Conservation (phyloP, 2,113 vertebrate species). For the Mola mola region DNA sequence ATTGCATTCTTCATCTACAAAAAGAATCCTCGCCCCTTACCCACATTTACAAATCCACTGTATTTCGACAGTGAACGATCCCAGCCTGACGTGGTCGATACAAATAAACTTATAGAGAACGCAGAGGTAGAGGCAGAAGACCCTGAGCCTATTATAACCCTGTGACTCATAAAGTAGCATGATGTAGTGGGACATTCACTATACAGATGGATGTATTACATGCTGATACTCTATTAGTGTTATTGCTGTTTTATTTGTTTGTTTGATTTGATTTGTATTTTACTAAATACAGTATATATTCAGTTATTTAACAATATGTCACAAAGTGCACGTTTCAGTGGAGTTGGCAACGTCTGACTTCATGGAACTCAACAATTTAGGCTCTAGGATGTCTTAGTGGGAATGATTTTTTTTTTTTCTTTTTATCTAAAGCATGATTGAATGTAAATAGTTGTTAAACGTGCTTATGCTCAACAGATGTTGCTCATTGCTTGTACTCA, state of each 20-base stretch:
- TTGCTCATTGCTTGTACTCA: constrained; percentile 50
- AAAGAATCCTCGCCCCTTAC: constrained; percentile 50
- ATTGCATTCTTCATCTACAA: constrained; percentile 65
- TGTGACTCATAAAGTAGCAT: constrained; percentile 48
- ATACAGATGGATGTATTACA: constrained; percentile 33
- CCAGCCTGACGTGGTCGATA: constrained; percentile 72
- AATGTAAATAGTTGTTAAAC: constrained; percentile 51
- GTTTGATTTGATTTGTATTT: too few species aligned
- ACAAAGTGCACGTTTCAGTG: constrained; percentile 45
- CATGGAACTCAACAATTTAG: constrained; percentile 59
- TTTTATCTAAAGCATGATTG: constrained; percentile 32
- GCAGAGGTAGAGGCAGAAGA: constrained; percentile 64
- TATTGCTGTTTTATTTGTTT: constrained; percentile 12
- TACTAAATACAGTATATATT: constrained; percentile 36
- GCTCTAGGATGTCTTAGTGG: constrained; percentile 61
- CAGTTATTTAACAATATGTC: constrained; percentile 69
- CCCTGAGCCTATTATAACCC: constrained; percentile 65
- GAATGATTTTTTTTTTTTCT: constrained; percentile 39
- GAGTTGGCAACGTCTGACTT: constrained; percentile 39
- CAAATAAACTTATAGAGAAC: constrained; percentile 75
- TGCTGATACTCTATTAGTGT: constrained; percentile 22
- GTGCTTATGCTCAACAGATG: constrained; percentile 30
- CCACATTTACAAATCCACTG: constrained; percentile 74
- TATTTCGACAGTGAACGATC: constrained; percentile 66
- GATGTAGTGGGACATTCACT: constrained; percentile 18